Evolutionary conservation across 2,888 invertebrate genomes (phyloP), one percentile per base, ranked within the genome.

Genomic region (Sinopyrophorus schimmeli): DNA sequence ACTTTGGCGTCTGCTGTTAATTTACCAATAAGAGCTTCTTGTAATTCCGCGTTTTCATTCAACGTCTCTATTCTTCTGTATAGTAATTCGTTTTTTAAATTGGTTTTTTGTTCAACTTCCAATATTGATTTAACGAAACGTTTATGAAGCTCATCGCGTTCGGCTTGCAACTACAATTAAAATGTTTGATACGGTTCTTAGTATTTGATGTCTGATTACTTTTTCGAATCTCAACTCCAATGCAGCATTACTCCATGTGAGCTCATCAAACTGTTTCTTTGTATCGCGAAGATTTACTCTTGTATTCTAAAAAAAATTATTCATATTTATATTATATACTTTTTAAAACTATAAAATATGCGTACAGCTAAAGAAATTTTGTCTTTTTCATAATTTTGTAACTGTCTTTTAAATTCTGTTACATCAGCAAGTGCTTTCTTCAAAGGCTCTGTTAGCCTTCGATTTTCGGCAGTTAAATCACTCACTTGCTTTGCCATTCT

Each of bases 91-190:
- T 89, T 89, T 71, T 89, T 91, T 62, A 89, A 72, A 3, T 89
- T 86, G 0, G 89, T 85, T 68, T 89, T 89, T 70, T 92, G 91
- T 68, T 94, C 93, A 2, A 93, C 82, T 65, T 94, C 93, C 26
- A 91, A 76, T 32, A 95, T 84, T 0, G 92, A 89, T 52, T 85
- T 81, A 5, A 90, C 83, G 70, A 95, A 93, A 66, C 86, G 81
- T 2, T 79, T 72, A 65, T 90, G 89, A 12, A 94, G 71, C 39
- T 89, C 86, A 61, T 92, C 86, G 6, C 91, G 78, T 67, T 95
- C 93, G 1, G 75, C 74, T 55, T 85, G 76, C 1, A 89, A 50
- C 71, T 69, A 49, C 31, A 54, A 50, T 26, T 20, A 27, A 6
- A 5, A 20, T 14, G 14, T 11, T 10, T 12, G 11, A 17, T 41